These are phyloP conservation scores for Eudemis profundana DNA, from an alignment of 2,888 invertebrate species.

Conservation along the genomic window DNA sequence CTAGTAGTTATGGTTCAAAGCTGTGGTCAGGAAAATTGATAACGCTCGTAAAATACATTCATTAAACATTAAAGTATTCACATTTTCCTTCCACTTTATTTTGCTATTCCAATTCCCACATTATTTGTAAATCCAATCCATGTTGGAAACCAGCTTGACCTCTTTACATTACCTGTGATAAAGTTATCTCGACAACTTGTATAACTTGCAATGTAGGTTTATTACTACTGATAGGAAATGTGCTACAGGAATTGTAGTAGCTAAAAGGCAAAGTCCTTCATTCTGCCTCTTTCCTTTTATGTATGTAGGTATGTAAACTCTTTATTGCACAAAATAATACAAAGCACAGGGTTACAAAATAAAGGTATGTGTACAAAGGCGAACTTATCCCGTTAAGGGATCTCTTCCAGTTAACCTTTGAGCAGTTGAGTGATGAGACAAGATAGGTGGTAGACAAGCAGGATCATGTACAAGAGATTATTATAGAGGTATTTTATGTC, in stretches of 20 bases:
- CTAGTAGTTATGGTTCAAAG: not conserved
- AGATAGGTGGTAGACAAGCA: too few relatives aligned
- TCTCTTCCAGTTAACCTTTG: too few relatives aligned
- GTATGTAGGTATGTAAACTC: too few relatives aligned
- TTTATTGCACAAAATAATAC: too few relatives aligned
- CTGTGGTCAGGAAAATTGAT: slow-evolving; percentile 5
- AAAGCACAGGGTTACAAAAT: too few relatives aligned
- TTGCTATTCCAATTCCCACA: slow-evolving; percentile 2
- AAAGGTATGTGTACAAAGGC: too few relatives aligned
- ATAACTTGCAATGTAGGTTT: slow-evolving; percentile 34
- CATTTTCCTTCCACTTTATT: slow-evolving; percentile 4
- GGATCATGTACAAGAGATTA: too few relatives aligned
- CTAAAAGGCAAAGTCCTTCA: not conserved
- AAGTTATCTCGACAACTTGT: slow-evolving; percentile 24
- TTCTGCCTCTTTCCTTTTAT: not conserved
- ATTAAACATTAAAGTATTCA: slow-evolving; percentile 1
- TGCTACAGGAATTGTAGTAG: slow-evolving; percentile 12
- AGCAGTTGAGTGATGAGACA: too few relatives aligned
- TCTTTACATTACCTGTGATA: slow-evolving; percentile 29
- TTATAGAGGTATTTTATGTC: too few relatives aligned
- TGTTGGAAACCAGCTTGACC: slow-evolving; percentile 21
- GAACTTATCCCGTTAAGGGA: too few relatives aligned
- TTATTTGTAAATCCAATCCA: slow-evolving; percentile 18
- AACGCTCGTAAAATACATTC: not conserved
- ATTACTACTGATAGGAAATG: slow-evolving; percentile 30